Evolutionary conservation across 2,888 invertebrate species (phyloP).

Genomic region (Drosophila setosimentum): DNA sequence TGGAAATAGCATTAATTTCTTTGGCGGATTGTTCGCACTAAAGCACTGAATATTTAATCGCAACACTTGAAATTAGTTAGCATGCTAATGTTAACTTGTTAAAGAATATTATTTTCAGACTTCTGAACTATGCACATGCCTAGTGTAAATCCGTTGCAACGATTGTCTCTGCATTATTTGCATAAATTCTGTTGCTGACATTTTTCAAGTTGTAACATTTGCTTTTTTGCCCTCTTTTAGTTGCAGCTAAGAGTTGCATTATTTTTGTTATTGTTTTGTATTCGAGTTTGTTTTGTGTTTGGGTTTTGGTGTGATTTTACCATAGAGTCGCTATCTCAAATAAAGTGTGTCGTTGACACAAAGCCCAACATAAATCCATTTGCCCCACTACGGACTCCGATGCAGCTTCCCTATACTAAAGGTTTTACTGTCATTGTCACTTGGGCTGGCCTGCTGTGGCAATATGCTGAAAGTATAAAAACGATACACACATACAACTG

Average conservation of each 20-base stretch:
- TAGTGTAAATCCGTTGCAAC: conserved; percentile 1
- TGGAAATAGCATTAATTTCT: not conserved
- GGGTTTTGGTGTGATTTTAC: conserved; percentile 16
- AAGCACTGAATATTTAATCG: not conserved
- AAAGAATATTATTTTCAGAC: not conserved
- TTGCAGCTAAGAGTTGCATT: not conserved
- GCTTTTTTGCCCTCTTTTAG: conserved; percentile 7
- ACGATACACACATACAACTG: conserved; percentile 19
- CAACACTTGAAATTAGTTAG: not conserved
- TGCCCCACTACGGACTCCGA: conserved; percentile 26
- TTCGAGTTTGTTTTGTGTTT: conserved; percentile 4
- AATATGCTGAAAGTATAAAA: conserved; percentile 36
- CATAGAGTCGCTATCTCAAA: conserved; percentile 19
- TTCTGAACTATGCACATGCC: not conserved
- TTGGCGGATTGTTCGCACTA: not conserved
- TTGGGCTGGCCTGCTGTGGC: conserved; percentile 18
- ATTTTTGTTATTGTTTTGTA: conserved; percentile 5
- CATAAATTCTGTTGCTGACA: conserved; percentile 22
- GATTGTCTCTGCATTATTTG: conserved; percentile 27
- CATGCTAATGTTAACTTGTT: not conserved
- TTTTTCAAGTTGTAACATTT: conserved; percentile 9
- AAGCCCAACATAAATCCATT: conserved; percentile 52
- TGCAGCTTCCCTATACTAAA: not conserved
- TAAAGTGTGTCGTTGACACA: conserved; percentile 47
- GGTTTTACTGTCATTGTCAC: conserved; percentile 49